Evolutionary conservation across 2,113 vertebrate genomes (phyloP), one percentile per base, ranked within the genome.

Genomic region (Phrynosoma platyrhinos): DNA sequence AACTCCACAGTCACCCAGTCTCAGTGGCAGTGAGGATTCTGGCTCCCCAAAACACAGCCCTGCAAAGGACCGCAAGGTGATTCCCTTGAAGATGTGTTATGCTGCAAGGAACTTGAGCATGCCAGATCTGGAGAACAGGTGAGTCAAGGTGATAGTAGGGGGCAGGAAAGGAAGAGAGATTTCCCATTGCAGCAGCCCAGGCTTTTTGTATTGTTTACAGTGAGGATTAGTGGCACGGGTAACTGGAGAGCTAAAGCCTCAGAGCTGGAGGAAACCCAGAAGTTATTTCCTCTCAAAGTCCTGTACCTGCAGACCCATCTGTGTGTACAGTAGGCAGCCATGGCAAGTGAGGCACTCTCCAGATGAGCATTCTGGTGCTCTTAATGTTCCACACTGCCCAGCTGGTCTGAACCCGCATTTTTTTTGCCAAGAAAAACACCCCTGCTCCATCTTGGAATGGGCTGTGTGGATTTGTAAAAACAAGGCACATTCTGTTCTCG

Each of bases 51-150:
- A 98, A 93, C 98, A 98, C 72, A 88, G 93, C 66, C 82, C 89
- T 5, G 92, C 96, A 94, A 98, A 97, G 21, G 98, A 99, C 96
- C 96, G 96, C 86, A 99, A 99, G 92, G 96, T 98, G 94, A 98
- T 99, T 91, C 97, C 98, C 53, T 96, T 99, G 88, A 99, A 98
- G 96, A 99, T 99, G 98, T 99, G 98, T 95, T 99, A 98, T 7
- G 98, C 98, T 4, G 98, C 98, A 92, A 95, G 99, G 94, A 99
- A 99, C 96, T 97, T 99, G 90, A 99, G 98, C 96, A 98, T 99
- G 98, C 98, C 98, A 0, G 98, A 99, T 91, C 97, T 99, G 95
- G 98, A 99, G 96, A 99, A 98, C 98, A 98, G 98, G 99, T 99
- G 91, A 97, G 96, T 84, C 62, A 18, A 66, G 87, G 6, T 2